phyloP scores from a whole-genome alignment of 2,888 invertebrate genomes.

The Kuschelorhynchus macadamiae region DNA sequence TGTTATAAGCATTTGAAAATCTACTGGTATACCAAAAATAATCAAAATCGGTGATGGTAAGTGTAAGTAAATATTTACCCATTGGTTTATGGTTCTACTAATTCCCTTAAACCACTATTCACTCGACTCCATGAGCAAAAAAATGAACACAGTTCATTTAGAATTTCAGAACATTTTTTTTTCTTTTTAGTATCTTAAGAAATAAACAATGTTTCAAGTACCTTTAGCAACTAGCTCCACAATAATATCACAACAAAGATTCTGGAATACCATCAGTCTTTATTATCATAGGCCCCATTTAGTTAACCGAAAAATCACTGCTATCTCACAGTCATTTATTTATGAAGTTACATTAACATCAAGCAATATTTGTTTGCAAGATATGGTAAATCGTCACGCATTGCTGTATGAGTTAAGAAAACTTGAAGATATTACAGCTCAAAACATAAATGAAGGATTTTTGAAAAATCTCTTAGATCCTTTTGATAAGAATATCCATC shows the following conservation, averaged over 20 bases:
- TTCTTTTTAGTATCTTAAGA: slow-evolving; percentile 58
- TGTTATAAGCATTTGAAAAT: no score
- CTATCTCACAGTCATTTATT: slow-evolving; percentile 64
- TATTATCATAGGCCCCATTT: slow-evolving; percentile 79
- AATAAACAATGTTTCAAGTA: slow-evolving; percentile 60
- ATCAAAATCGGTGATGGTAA: no score
- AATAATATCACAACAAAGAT: slow-evolving; percentile 66
- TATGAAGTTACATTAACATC: slow-evolving; percentile 58
- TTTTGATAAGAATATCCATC: slow-evolving; percentile 58
- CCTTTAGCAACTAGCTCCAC: slow-evolving; percentile 64
- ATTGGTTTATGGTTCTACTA: no score
- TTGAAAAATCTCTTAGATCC: slow-evolving; percentile 60
- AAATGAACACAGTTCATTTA: no score
- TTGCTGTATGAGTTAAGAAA: slow-evolving; percentile 64
- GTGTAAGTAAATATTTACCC: no score
- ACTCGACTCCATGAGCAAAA: no score
- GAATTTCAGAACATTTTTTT: no score
- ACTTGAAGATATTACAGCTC: slow-evolving; percentile 56
- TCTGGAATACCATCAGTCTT: slow-evolving; percentile 77
- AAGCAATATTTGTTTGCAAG: slow-evolving; percentile 55
- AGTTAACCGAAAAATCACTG: slow-evolving; percentile 80
- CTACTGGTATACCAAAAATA: no score
- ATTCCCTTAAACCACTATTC: no score
- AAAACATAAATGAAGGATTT: slow-evolving; percentile 58
- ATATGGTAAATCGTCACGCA: slow-evolving; percentile 60